Evolutionary conservation across 92 coral and sea anemone species (phyloP).

Genomic region (Epizoanthus ramosus): DNA sequence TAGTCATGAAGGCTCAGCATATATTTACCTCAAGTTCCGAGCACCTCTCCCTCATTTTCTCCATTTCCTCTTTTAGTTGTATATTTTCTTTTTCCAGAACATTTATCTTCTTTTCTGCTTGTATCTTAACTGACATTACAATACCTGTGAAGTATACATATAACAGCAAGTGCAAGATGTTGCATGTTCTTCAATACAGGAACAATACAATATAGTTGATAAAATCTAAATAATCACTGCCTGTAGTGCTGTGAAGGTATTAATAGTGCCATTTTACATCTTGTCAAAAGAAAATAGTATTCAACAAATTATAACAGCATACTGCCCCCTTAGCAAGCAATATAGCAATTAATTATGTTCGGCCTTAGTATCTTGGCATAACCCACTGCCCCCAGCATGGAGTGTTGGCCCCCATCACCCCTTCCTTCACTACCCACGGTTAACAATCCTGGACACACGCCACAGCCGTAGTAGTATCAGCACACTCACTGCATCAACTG

Average conservation of each 20-base stretch:
- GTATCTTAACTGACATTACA: constrained; percentile 89
- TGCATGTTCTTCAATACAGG: no score
- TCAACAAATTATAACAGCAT: constrained; percentile 32
- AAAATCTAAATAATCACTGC: no score
- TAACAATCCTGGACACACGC: constrained; percentile 22
- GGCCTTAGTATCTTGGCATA: constrained; percentile 47
- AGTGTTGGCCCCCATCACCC: no score
- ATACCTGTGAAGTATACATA: constrained; percentile 61
- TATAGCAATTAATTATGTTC: no score
- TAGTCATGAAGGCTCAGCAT: no score
- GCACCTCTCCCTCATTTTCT: constrained; percentile 63
- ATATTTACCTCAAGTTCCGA: constrained; percentile 76
- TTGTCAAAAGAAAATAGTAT: no score
- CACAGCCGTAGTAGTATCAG: constrained; percentile 2
- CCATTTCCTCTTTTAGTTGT: constrained; percentile 72
- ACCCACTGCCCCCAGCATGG: constrained; percentile 44
- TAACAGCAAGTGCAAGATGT: background rate
- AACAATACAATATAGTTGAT: no score
- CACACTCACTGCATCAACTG: no score
- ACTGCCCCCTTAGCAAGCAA: constrained; percentile 59
- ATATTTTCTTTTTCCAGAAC: constrained; percentile 70
- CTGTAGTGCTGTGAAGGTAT: no score
- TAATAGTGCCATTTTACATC: no score
- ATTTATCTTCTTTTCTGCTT: constrained; percentile 74
- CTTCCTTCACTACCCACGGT: background rate